These are phyloP conservation scores for Trididemnum nubilum DNA, from an alignment of 23 tunicate species.

Conservation along the genomic window DNA sequence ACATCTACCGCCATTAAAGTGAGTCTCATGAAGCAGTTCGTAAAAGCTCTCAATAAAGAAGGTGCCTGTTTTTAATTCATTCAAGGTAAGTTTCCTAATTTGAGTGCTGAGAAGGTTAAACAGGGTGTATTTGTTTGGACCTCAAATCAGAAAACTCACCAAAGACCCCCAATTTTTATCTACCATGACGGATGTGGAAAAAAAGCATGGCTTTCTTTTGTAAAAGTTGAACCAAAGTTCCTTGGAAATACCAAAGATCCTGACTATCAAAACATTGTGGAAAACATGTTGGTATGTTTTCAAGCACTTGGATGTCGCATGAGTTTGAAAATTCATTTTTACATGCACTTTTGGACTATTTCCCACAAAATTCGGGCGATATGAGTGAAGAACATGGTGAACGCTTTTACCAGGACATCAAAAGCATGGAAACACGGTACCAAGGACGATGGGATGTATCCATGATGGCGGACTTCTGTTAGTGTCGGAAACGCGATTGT, in stretches of 20 bases:
- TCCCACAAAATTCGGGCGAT: slow-evolving; percentile 34
- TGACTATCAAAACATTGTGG: slow-evolving; percentile 31
- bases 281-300: slow-evolving; percentile 36
- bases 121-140: slow-evolving; percentile 41
- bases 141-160: no score
- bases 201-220: slow-evolving; percentile 34
- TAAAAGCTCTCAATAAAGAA: slow-evolving; percentile 39
- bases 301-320: slow-evolving; percentile 45
- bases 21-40: slow-evolving; percentile 39
- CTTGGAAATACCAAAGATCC: slow-evolving; percentile 25
- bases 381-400: slow-evolving; percentile 38
- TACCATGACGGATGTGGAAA: slow-evolving; percentile 32
- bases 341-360: slow-evolving; percentile 42
- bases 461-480: slow-evolving; percentile 51
- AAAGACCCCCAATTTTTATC: slow-evolving; percentile 6
- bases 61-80: slow-evolving; percentile 37
- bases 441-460: slow-evolving; percentile 46
- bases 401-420: slow-evolving; percentile 50
- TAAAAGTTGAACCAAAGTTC: slow-evolving; percentile 26
- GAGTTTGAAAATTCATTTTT: slow-evolving; percentile 38
- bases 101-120: slow-evolving; percentile 44
- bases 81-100: slow-evolving; percentile 34
- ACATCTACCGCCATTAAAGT: slow-evolving; percentile 30
- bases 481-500: slow-evolving; percentile 45
- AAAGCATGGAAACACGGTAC: slow-evolving; percentile 40